These are phyloP conservation scores for Azemiops feae DNA, from an alignment of 2,113 vertebrate genomes.

Conservation along the genomic window DNA sequence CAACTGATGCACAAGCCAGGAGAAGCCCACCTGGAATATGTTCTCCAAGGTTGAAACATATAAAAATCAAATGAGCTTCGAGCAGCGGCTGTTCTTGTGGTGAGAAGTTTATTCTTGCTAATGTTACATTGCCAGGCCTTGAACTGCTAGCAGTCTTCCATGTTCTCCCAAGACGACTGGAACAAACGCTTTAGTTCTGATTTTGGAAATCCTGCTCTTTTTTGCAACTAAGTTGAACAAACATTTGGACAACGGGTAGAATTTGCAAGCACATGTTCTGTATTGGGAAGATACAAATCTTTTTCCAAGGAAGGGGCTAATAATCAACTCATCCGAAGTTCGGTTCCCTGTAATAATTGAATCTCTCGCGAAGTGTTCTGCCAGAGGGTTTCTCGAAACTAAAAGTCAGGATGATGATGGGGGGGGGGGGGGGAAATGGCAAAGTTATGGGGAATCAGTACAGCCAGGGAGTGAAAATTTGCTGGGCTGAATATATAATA, in stretches of 20 bases:
- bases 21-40: neutral
- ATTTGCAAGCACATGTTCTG: neutral
- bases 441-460: neutral
- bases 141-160: neutral
- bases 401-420: neutral
- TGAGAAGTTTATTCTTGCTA: neutral
- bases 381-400: neutral
- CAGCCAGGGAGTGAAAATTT: conserved; percentile 31
- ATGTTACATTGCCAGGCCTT: neutral
- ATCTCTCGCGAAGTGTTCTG: neutral
- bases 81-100: neutral
- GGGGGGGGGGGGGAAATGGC: neutral
- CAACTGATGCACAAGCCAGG: neutral
- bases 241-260: neutral
- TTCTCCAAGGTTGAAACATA: neutral
- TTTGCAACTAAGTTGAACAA: neutral
- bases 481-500: conserved; percentile 46
- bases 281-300: neutral
- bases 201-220: neutral
- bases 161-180: neutral
- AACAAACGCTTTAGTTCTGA: neutral
- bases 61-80: neutral
- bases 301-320: too few relatives aligned
- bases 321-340: neutral
- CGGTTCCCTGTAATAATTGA: neutral